Base-by-base conservation (phyloP, 2,797 vertebrate genomes). In the Peromyscus melanophrys region DNA sequence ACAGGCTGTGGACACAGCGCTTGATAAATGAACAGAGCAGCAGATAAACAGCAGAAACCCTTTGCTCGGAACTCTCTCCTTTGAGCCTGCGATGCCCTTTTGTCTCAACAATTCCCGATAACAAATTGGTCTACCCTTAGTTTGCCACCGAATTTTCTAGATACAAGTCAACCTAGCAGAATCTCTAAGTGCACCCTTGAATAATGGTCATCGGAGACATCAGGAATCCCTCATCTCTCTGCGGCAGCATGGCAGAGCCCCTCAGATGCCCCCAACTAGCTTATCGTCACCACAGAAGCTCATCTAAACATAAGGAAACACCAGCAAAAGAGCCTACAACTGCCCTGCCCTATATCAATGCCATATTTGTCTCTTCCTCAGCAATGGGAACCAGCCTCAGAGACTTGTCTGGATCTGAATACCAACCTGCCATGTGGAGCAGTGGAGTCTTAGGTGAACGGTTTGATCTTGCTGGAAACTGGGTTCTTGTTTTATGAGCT, bases 51-150 rank as follows among this genome's bases (percentile, higher is more conserved):
- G 67, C 84, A 76, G 13, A 55, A 91, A 83, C 7, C 61, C 69
- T 96, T 85, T 57, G 91, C 73, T 93, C 61, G 4, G 69, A 91
- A 89, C 59, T 34, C 34, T 81, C 90, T 67, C 90, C 86, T 95
- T 52, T 93, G 80, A 84, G 84, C 77, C 11, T 40, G 6, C 4
- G 4, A 37, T 84, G 86, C 63, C 82, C 84, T 73, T 96, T 81
- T 69, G 75, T 55, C 76, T 93, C 46, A 83, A 57, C 37, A 90
- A 46, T 69, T 81, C 83, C 52, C 0, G 2, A 63, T 65, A 87
- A 96, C 86, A 97, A 92, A 84, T 73, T 40, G 34, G 63, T 31
- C 81, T 87, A 65, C 46, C 29, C 87, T 76, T 9, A 43, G 23
- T 31, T 76, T 59, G 61, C 76, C 86, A 59, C 43, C 82, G 83